phyloP scores from a whole-genome alignment of 2,888 invertebrate genomes.

The Heliconius aoede region DNA sequence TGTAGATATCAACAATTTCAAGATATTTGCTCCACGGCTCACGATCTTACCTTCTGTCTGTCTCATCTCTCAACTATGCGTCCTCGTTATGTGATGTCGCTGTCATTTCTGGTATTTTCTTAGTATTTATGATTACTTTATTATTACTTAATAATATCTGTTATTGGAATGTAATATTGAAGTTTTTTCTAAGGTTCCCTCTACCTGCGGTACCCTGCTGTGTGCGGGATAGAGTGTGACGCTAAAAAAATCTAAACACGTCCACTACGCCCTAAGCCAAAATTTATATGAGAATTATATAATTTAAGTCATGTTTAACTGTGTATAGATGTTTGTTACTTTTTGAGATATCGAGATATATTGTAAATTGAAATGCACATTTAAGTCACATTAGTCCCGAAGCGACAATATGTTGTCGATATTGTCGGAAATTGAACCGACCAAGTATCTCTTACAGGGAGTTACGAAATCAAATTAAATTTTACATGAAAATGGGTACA shows the following conservation, averaged over 20 bases:
- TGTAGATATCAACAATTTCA: constrained; percentile 79
- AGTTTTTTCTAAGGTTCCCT: too few species aligned
- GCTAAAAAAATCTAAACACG: too few species aligned
- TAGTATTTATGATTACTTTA: constrained; percentile 28
- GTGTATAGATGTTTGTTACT: background rate
- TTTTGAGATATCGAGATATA: background rate
- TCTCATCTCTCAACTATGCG: constrained; percentile 42
- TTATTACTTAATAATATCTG: background rate
- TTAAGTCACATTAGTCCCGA: constrained; percentile 57
- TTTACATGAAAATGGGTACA: background rate
- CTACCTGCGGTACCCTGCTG: too few species aligned
- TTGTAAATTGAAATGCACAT: constrained; percentile 49
- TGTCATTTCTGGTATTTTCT: constrained; percentile 53
- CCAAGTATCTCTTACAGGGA: constrained; percentile 62
- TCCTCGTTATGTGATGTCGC: constrained; percentile 42
- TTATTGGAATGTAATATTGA: background rate
- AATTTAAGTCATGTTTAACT: too few species aligned
- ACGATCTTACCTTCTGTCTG: constrained; percentile 46
- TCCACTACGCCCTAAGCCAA: too few species aligned
- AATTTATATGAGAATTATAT: too few species aligned
- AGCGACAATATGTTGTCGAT: constrained; percentile 54
- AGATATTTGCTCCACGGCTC: constrained; percentile 71
- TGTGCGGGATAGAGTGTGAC: too few species aligned
- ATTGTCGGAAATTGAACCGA: constrained; percentile 77
- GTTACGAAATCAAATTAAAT: constrained; percentile 36